These are phyloP conservation scores for Atethmia centrago DNA, from an alignment of 2,888 invertebrate genomes.

Conservation along the genomic window DNA sequence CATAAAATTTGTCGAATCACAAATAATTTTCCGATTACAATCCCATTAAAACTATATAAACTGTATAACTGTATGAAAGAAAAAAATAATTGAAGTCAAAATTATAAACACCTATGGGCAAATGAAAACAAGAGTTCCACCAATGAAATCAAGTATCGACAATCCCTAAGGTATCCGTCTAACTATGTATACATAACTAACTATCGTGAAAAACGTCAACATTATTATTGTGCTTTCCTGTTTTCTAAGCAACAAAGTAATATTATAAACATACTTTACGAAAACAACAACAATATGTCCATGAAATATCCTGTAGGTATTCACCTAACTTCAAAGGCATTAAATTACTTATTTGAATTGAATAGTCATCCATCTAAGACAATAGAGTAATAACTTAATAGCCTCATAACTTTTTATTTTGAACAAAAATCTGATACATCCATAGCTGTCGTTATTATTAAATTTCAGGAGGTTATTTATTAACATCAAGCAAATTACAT, in stretches of 20 bases:
- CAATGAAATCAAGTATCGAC: neutral
- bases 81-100: neutral
- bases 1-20: slow-evolving; percentile 1
- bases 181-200: neutral
- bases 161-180: too few species aligned
- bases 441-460: neutral
- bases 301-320: neutral
- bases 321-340: neutral
- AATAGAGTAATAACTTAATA: too few species aligned
- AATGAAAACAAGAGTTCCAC: neutral
- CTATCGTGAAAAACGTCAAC: neutral
- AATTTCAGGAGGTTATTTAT: neutral
- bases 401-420: too few species aligned
- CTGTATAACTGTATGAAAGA: neutral
- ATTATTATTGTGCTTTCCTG: neutral
- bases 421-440: too few species aligned
- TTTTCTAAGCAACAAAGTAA: slow-evolving; percentile 14
- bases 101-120: neutral
- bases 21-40: neutral
- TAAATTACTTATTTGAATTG: neutral
- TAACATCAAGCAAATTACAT: neutral
- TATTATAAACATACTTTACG: neutral
- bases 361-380: too few species aligned
- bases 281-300: slow-evolving; percentile 5
- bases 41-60: neutral